phyloP scores from a whole-genome alignment of 2,888 invertebrate genomes.

The Ptilodon capucinus region DNA sequence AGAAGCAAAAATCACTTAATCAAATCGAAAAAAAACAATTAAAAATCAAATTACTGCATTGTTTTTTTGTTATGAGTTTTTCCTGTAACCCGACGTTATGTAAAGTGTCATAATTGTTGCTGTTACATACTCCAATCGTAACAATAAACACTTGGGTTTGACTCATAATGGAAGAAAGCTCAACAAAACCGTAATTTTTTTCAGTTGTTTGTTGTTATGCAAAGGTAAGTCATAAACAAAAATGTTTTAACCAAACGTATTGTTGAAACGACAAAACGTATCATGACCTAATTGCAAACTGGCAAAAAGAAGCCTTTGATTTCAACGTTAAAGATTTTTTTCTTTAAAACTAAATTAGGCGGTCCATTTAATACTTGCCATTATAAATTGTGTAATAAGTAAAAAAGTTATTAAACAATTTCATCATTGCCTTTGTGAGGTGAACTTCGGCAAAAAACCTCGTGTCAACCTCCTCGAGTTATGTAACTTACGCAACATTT shows the following conservation, averaged over 20 bases:
- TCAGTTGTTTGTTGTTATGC: background rate
- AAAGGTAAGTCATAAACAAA: background rate
- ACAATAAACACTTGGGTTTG: too few relatives aligned
- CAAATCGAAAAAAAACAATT: too few relatives aligned
- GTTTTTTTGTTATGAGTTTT: too few relatives aligned
- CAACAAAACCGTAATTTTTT: too few relatives aligned
- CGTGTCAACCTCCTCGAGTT: slow-evolving; percentile 7
- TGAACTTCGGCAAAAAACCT: background rate
- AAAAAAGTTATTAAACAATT: slow-evolving; percentile 21
- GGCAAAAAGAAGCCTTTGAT: background rate
- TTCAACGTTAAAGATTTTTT: background rate
- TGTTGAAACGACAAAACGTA: background rate
- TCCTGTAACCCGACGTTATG: too few relatives aligned
- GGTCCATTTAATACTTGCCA: slow-evolving; percentile 7
- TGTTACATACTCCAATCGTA: too few relatives aligned
- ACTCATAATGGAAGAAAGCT: too few relatives aligned
- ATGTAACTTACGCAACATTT: slow-evolving; percentile 12
- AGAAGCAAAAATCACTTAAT: too few relatives aligned
- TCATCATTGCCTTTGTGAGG: slow-evolving; percentile 10
- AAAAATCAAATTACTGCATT: too few relatives aligned
- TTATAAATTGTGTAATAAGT: slow-evolving; percentile 17
- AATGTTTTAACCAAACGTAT: background rate
- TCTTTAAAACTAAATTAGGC: slow-evolving; percentile 12
- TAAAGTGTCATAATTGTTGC: too few relatives aligned
- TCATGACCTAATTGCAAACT: background rate